These are phyloP conservation scores for Pteromalus puparum DNA, from an alignment of 1,140 invertebrate species.

Conservation along the genomic window DNA sequence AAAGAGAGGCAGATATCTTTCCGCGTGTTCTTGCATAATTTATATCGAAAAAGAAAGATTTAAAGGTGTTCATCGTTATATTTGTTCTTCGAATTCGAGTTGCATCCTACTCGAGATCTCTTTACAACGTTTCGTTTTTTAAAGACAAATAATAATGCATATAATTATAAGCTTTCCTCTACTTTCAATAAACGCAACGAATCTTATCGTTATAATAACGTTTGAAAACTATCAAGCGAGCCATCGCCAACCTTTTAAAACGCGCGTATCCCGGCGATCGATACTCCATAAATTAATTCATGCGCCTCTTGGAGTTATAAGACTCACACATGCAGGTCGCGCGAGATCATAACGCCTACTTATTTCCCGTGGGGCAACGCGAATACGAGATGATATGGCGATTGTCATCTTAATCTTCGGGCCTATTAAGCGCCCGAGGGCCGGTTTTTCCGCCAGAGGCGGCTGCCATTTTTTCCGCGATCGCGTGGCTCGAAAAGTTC, in stretches of 20 bases:
- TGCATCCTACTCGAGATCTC: neutral
- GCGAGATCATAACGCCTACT: neutral
- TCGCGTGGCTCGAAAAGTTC: no score
- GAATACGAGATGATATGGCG: constrained; percentile 11
- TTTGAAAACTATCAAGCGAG: no score
- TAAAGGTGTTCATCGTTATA: neutral
- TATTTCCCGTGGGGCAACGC: constrained; percentile 64
- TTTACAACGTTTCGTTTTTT: no score
- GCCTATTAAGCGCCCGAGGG: neutral
- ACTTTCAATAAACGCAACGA: no score
- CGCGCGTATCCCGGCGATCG: no score
- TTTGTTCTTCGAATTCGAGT: neutral
- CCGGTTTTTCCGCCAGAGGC: no score
- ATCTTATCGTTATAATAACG: no score
- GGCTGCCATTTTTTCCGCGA: no score
- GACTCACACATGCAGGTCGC: neutral
- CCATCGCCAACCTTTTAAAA: no score
- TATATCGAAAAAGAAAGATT: neutral
- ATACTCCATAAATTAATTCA: neutral
- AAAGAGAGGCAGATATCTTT: neutral
- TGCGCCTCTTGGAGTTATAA: neutral
- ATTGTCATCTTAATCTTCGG: constrained; percentile 35
- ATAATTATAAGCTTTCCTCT: no score
- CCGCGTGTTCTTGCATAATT: neutral
- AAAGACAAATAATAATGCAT: no score